Percentiles rank a stretch among this genome's conserved stretches.
Evolutionary conservation across 2,888 invertebrate genomes (phyloP).

Genomic region (Caenorhabditis angaria): DNA sequence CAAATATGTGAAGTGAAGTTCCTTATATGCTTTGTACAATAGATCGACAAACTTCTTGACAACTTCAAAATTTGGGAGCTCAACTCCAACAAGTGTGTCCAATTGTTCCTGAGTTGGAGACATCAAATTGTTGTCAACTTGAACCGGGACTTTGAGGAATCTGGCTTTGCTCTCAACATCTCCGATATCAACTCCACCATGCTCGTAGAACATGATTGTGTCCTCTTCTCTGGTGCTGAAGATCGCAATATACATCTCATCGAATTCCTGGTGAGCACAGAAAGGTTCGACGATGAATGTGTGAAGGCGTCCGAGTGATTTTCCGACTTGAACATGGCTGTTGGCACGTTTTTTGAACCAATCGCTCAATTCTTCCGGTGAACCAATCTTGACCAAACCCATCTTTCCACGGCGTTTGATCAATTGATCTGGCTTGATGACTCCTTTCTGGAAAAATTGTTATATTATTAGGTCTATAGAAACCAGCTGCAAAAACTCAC

Average conservation of each 20-base stretch:
- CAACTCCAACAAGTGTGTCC: slow-evolving; percentile 15
- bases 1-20: slow-evolving; percentile 95
- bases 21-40: slow-evolving; percentile 88
- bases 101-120: slow-evolving; percentile 39
- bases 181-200: slow-evolving; percentile 95
- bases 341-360: slow-evolving; percentile 84
- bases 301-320: slow-evolving; percentile 86
- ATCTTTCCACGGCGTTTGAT: slow-evolving; percentile 97
- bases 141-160: slow-evolving; percentile 56
- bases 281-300: slow-evolving; percentile 98
- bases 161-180: slow-evolving; percentile 85
- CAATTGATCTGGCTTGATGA: slow-evolving; percentile 98
- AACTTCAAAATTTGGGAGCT: slow-evolving; percentile 14
- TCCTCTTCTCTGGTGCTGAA: slow-evolving; percentile 83
- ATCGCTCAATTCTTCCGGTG: slow-evolving; percentile 81
- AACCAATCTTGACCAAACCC: slow-evolving; percentile 93
- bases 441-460: slow-evolving; percentile 81
- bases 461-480: too few relatives aligned
- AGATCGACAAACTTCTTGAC: slow-evolving; percentile 80
- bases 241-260: slow-evolving; percentile 97
- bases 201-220: slow-evolving; percentile 94
- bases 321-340: slow-evolving; percentile 78
- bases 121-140: slow-evolving; percentile 58
- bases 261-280: slow-evolving; percentile 76
- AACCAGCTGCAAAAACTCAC: too few relatives aligned